A percentile compares a stretch with the other conserved stretches of the same genome.
Evolutionary conservation across 2,888 invertebrate species (phyloP).

Genomic region (Agrotis clavis): DNA sequence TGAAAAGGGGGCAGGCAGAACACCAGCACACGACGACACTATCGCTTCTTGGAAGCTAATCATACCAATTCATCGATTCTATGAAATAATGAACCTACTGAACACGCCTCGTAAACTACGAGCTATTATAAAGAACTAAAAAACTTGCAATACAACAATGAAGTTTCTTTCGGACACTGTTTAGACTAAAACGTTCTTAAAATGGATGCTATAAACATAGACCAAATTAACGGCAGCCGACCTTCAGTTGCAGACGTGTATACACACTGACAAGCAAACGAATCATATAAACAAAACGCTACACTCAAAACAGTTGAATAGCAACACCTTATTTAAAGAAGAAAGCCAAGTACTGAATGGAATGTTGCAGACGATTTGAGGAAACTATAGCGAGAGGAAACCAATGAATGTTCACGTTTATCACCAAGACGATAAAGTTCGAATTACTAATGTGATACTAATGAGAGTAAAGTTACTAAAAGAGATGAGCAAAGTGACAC

Average conservation of each 20-base stretch:
- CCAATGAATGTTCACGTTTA: slow-evolving; percentile 35
- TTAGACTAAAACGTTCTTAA: slow-evolving; percentile 56
- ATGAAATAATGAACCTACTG: slow-evolving; percentile 51
- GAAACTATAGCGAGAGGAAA: slow-evolving; percentile 52
- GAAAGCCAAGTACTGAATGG: slow-evolving; percentile 73
- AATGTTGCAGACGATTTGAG: slow-evolving; percentile 69
- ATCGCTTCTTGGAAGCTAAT: slow-evolving; percentile 68
- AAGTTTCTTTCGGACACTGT: slow-evolving; percentile 39
- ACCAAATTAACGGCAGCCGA: slow-evolving; percentile 69
- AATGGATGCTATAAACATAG: slow-evolving; percentile 68
- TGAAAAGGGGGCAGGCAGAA: slow-evolving; percentile 60
- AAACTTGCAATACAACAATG: slow-evolving; percentile 28
- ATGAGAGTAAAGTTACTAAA: slow-evolving; percentile 54
- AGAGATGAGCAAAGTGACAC: slow-evolving; percentile 46
- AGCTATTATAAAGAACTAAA: slow-evolving; percentile 8
- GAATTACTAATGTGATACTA: slow-evolving; percentile 37
- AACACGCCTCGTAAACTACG: slow-evolving; percentile 11
- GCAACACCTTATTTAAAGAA: slow-evolving; percentile 80
- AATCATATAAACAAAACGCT: slow-evolving; percentile 75
- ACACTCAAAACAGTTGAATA: slow-evolving; percentile 66
- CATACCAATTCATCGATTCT: slow-evolving; percentile 69
- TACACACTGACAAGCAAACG: slow-evolving; percentile 75
- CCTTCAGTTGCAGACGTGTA: slow-evolving; percentile 75
- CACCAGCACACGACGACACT: slow-evolving; percentile 36
- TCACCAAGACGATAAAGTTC: slow-evolving; percentile 36